Percentiles rank a stretch among this genome's conserved stretches.
Evolutionary conservation across 2,888 invertebrate genomes (phyloP).

Genomic region (Microctonus hyperodae): DNA sequence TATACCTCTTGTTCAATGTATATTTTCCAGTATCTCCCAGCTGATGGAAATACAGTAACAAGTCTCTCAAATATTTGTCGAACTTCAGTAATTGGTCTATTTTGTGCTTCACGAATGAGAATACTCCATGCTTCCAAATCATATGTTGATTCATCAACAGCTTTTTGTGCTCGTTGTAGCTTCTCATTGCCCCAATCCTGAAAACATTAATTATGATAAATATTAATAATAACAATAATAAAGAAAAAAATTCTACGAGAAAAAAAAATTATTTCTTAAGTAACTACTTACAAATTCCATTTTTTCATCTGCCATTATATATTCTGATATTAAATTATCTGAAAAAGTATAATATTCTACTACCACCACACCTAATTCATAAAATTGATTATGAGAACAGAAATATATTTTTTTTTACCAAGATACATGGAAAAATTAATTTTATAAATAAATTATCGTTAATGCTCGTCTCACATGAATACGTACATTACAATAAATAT

Average conservation of each 20-base stretch:
- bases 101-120: conserved; percentile 91
- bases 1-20: conserved; percentile 96
- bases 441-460: not conserved
- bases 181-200: conserved; percentile 92
- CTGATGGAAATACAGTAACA: conserved; percentile 93
- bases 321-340: not conserved
- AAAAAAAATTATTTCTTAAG: not conserved
- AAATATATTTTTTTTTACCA: not conserved
- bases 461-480: not conserved
- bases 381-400: not conserved
- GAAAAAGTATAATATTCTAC: not conserved
- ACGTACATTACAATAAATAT: not conserved
- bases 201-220: conserved; percentile 35
- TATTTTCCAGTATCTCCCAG: conserved; percentile 98
- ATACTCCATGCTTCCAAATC: conserved; percentile 99
- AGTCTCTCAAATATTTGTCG: conserved; percentile 92
- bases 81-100: conserved; percentile 86
- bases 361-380: conserved; percentile 4
- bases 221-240: not conserved
- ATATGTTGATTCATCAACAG: conserved; percentile 87
- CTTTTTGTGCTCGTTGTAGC: conserved; percentile 80
- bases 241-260: conserved; percentile 2
- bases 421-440: not conserved
- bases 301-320: conserved; percentile 49
- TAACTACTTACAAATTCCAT: conserved; percentile 51